These are phyloP conservation scores for Drosophila guanche DNA, from an alignment of 1,140 invertebrate species.

Conservation along the genomic window DNA sequence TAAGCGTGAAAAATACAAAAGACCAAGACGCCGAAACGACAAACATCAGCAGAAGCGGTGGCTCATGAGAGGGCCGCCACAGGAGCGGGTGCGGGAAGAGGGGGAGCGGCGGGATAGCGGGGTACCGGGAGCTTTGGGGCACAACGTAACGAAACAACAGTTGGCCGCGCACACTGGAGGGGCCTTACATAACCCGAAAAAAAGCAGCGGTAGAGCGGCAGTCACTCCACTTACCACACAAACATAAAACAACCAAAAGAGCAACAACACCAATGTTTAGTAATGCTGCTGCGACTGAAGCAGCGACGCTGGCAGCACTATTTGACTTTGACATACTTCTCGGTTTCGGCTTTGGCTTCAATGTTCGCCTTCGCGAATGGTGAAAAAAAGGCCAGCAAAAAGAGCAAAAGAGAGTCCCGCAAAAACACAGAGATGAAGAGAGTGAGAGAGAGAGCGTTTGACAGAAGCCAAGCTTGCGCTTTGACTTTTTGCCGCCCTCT, in stretches of 20 bases:
- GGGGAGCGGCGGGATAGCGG: slow-evolving; percentile 7
- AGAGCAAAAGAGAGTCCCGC: slow-evolving; percentile 15
- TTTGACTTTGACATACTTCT: slow-evolving; percentile 83
- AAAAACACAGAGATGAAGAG: slow-evolving; percentile 3
- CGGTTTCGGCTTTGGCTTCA: slow-evolving; percentile 18
- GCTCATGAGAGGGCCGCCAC: background rate
- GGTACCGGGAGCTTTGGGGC: slow-evolving; percentile 41
- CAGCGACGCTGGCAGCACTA: slow-evolving; percentile 44
- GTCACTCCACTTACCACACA: slow-evolving; percentile 79
- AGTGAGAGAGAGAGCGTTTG: slow-evolving; percentile 28
- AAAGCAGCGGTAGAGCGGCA: slow-evolving; percentile 25
- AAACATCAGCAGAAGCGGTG: slow-evolving; percentile 29
- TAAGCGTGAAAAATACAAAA: slow-evolving; percentile 76
- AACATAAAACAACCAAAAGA: slow-evolving; percentile 62
- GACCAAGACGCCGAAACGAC: slow-evolving; percentile 55
- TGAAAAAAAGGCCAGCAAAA: slow-evolving; percentile 38
- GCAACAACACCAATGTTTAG: slow-evolving; percentile 48
- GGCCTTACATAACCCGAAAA: slow-evolving; percentile 64
- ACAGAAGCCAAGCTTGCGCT: slow-evolving; percentile 57
- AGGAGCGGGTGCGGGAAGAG: slow-evolving; percentile 6
- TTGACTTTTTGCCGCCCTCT: slow-evolving; percentile 2
- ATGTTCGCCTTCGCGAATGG: slow-evolving; percentile 51
- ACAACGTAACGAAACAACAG: slow-evolving; percentile 73
- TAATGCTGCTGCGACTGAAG: slow-evolving; percentile 45
- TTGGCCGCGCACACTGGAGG: slow-evolving; percentile 51